A percentile compares a stretch with the other conserved stretches of the same genome.
These are phyloP conservation scores for Diarsia dahlii DNA, from an alignment of 2,888 invertebrate genomes.

Conservation along the genomic window DNA sequence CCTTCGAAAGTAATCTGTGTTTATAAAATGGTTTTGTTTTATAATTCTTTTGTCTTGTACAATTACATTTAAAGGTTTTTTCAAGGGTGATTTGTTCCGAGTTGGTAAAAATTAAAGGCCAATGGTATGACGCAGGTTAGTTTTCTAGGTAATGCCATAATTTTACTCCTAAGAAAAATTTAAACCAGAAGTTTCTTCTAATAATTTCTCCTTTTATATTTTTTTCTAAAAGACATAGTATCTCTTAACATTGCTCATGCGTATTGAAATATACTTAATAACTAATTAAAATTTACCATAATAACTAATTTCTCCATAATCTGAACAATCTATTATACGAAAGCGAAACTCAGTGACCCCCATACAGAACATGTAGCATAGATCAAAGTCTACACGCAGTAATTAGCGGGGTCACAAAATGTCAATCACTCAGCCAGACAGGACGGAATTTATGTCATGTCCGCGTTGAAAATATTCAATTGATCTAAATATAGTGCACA, in stretches of 20 bases:
- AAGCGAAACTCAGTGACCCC: conserved; percentile 15
- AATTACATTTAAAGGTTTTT: not conserved
- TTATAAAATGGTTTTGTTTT: not conserved
- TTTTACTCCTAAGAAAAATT: not conserved
- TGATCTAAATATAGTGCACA: conserved; percentile 34
- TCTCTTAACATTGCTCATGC: not conserved
- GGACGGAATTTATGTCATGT: conserved; percentile 48
- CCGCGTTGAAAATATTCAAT: conserved; percentile 43
- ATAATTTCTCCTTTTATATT: not conserved
- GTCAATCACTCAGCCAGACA: conserved; percentile 57
- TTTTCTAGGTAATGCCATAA: not conserved
- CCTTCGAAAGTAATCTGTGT: conserved; percentile 5
- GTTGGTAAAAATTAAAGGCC: not conserved
- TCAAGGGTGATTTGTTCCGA: not conserved
- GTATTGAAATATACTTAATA: not conserved
- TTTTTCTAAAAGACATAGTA: not conserved
- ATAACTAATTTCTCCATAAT: not conserved
- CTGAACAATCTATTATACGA: not conserved
- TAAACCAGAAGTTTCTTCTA: not conserved
- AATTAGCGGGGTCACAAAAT: conserved; percentile 60
- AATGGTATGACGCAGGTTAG: not conserved
- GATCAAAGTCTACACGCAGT: conserved; percentile 47
- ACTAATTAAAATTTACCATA: not conserved
- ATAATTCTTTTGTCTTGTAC: not conserved
- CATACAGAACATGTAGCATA: conserved; percentile 8